Base-by-base conservation (phyloP, 2,888 invertebrate species). In the Neelides folsomi region DNA sequence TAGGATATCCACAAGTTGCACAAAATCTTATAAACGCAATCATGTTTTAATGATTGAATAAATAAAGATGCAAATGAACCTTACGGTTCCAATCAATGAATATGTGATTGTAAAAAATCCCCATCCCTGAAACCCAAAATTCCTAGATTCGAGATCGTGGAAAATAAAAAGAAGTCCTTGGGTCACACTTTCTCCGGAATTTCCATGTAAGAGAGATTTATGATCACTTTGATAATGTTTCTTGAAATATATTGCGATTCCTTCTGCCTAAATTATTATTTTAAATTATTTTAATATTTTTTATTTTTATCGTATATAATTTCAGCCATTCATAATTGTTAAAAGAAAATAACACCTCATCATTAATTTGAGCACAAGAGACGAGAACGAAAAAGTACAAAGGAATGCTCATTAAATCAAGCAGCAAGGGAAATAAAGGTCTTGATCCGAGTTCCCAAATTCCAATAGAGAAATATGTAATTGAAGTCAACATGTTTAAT, bases 81-180 rank as follows among this genome's bases (percentile, higher is more conserved):
- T 34, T 42, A 52, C 52, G 2, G 52, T 47, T 13, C 52, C 52
- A 35, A 52, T 52, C 19, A 52, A 52, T 18, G 52, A 52, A 19
- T 52, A 52, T 1, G 47, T 42, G n/a, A 52, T 39, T 12, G 52
- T 52, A 12, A 47, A 52, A 15, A 52, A 52, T 1, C 42, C 47
- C 9, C 19, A 19, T 5, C 52, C 52, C 6, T 40, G 19, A 35
- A 52, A 47, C 2, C 52, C 52, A 39, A 52, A 16, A 36, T 47
- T 47, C 10, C 20, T 27, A 34, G 41, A 19, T 9, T 20, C 18
- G 13, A 52, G 15, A n/a, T 47, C 47, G 16, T 41, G n/a, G 10
- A 41, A 19, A 15, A 47, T 19, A 7, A 52, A 18, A 5, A 47
- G 3, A n/a, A 52, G 35, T 15, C 52, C 52, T 13, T 52, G 52